Conservation (phyloP, 2,797 vertebrate species). For the Cichlasoma orientale region DNA sequence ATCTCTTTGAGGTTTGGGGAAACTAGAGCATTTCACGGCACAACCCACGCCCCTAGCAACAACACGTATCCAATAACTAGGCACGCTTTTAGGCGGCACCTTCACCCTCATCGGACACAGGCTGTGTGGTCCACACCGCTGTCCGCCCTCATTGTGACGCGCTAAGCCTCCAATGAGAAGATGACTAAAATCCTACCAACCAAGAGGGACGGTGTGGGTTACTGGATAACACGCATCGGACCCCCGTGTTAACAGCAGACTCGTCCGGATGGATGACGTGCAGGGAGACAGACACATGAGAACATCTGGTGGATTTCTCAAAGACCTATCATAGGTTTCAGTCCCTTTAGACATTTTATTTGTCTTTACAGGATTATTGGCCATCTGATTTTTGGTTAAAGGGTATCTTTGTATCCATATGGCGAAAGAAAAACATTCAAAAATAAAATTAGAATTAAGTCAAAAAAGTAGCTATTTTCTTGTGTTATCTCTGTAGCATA, state of each 20-base stretch:
- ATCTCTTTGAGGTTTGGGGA: slow-evolving; percentile 28
- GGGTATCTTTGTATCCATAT: no score
- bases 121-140: slow-evolving; percentile 60
- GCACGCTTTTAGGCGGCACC: slow-evolving; percentile 70
- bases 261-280: not conserved
- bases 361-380: not conserved
- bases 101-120: slow-evolving; percentile 50
- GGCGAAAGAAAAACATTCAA: not conserved
- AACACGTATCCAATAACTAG: slow-evolving; percentile 75
- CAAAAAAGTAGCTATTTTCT: not conserved
- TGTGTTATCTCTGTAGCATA: not conserved
- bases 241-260: not conserved
- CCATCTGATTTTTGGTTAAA: not conserved
- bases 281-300: not conserved
- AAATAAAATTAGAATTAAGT: not conserved
- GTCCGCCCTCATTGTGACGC: slow-evolving; percentile 65
- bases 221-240: slow-evolving; percentile 3
- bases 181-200: slow-evolving; percentile 16
- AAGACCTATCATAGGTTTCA: not conserved
- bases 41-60: slow-evolving; percentile 81
- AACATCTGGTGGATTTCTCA: not conserved
- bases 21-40: slow-evolving; percentile 44
- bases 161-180: slow-evolving; percentile 34
- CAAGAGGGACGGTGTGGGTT: slow-evolving; percentile 16
- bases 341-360: not conserved